Base-by-base conservation (phyloP, 2,113 vertebrate species). In the Podilymbus podiceps region DNA sequence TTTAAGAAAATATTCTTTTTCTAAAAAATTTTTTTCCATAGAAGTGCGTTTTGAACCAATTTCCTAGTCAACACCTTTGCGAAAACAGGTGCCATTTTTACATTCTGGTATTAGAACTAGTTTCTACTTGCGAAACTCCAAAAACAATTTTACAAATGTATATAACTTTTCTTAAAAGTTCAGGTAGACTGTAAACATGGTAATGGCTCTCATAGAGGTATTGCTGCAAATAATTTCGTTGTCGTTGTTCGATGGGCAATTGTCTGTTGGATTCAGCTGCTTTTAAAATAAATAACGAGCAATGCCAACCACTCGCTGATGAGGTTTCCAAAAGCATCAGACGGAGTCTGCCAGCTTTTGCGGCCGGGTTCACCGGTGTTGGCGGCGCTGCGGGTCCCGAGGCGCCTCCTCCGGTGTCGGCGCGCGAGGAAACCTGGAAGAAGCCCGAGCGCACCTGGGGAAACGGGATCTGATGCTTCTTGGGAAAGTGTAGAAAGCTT, bases 1-100 rank as follows among this genome's bases (percentile, higher is more conserved):
- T 92, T 87, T 81, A 88, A 78, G 38, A 91, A 90, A 89, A 87
- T 35, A 38, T 81, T 92, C 85, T 82, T 96, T 94, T 97, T 92
- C 52, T 90, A 92, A 84, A 85, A 55, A 10, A 12, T 4, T 33
- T 40, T 88, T 94, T 91, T 78, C 89, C 67, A 35, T 28, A 53
- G 59, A 66, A 64, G 50, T 69, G 91, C 58, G 81, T 95, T 94
- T 95, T 82, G 92, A 95, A 92, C 66, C 62, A 38, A 31, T 93
- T 96, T 97, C 88, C 90, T 97, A 64, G 69, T 60, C 66, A 60
- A 40, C 53, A 73, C 94, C 33, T 71, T 73, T 89, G 84, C 3
- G 2, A 46, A 85, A 69, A 33, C 62, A 79, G 90, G 77, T 96
- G 89, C 94, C 94, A 69, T 85, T 93, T 95, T 89, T 95, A 87